phyloP scores from a whole-genome alignment of 37 sponge, comb jelly and placozoan species.

The Agelas oroides region DNA sequence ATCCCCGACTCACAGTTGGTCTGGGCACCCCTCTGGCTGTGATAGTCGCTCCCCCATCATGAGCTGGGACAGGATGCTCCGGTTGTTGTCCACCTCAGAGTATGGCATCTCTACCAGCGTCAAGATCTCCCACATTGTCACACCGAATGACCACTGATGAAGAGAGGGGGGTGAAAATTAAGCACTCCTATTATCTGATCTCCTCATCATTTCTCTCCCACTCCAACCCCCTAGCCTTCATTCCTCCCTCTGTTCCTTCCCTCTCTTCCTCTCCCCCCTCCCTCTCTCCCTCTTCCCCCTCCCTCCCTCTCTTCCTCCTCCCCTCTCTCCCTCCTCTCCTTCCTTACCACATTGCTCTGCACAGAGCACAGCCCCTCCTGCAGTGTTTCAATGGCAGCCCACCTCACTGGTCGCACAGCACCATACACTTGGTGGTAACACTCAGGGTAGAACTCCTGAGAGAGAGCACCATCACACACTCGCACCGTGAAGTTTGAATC shows the following conservation, averaged over 20 bases:
- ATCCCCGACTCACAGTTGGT: constrained; percentile 50
- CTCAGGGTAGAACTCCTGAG: constrained; percentile 67
- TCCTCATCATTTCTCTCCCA: too few species aligned
- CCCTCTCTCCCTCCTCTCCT: too few species aligned
- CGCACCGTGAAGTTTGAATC: constrained; percentile 71
- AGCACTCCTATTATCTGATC: too few species aligned
- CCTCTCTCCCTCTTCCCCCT: too few species aligned
- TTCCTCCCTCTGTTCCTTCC: too few species aligned
- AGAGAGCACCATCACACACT: constrained; percentile 65
- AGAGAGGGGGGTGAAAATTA: not conserved
- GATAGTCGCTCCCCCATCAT: constrained; percentile 59
- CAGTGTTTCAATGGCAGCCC: constrained; percentile 84
- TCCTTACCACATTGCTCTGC: constrained; percentile 77
- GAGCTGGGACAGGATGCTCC: constrained; percentile 61
- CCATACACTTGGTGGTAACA: constrained; percentile 66
- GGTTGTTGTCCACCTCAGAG: constrained; percentile 56
- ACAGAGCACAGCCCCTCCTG: constrained; percentile 70
- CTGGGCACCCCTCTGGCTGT: constrained; percentile 58
- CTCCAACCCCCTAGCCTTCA: too few species aligned
- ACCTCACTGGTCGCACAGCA: constrained; percentile 72
- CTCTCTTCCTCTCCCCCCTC: too few species aligned
- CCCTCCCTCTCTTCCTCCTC: too few species aligned
- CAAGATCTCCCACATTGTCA: constrained; percentile 74
- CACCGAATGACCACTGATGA: constrained; percentile 77
- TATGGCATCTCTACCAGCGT: constrained; percentile 69